Conservation (phyloP, 2,113 vertebrate genomes). For the Mohoua ochrocephala region DNA sequence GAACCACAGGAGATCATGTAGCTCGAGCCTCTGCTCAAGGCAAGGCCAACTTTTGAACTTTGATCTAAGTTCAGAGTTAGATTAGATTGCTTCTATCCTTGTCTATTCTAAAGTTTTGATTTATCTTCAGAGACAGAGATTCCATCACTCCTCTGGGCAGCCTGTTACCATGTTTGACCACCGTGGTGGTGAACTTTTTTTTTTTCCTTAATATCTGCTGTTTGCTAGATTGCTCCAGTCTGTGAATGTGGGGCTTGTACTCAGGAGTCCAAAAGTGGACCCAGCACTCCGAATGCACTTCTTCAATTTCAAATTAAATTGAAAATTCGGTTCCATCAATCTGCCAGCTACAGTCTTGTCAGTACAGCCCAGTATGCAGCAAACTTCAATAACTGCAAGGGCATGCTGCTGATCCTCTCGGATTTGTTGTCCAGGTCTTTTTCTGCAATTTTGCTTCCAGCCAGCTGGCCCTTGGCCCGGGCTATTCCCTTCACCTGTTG, state of each 20-base stretch:
- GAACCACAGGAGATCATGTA: background rate
- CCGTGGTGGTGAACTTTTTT: background rate
- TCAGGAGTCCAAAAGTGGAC: background rate
- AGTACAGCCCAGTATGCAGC: background rate
- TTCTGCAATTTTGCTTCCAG: background rate
- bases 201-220: background rate
- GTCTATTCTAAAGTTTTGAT: background rate
- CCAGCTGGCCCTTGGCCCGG: background rate
- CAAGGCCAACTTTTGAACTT: background rate
- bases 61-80: background rate
- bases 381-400: background rate
- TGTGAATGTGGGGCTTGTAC: background rate
- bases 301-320: no score
- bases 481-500: background rate
- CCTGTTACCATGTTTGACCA: background rate
- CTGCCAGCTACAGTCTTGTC: background rate
- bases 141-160: background rate
- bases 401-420: accelerated
- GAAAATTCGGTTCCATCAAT: background rate
- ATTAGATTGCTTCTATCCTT: background rate
- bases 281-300: background rate
- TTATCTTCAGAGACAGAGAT: background rate
- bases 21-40: background rate
- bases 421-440: background rate
- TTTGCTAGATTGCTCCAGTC: background rate